These are phyloP conservation scores for Microctonus brassicae DNA, from an alignment of 2,888 invertebrate species.

Conservation along the genomic window DNA sequence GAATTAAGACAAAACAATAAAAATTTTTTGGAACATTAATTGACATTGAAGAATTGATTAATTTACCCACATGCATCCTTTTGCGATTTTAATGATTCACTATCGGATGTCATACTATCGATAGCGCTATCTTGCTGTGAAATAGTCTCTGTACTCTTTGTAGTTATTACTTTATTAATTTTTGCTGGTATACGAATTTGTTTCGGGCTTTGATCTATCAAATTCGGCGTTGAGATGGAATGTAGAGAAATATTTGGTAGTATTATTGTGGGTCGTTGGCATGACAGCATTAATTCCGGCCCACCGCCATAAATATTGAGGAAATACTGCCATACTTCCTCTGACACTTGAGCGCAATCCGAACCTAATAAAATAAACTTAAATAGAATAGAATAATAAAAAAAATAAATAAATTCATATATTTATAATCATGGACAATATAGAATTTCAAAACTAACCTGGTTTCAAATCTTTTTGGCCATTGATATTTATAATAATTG, in stretches of 20 bases:
- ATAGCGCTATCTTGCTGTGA: slow-evolving; percentile 62
- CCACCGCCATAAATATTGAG: slow-evolving; percentile 90
- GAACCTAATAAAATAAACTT: slow-evolving; percentile 64
- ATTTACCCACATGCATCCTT: slow-evolving; percentile 53
- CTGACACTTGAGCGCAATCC: slow-evolving; percentile 84
- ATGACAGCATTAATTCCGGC: slow-evolving; percentile 78
- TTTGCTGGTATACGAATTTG: slow-evolving; percentile 57
- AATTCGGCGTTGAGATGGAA: slow-evolving; percentile 64
- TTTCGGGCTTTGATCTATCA: slow-evolving; percentile 59
- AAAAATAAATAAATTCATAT: slow-evolving; percentile 10
- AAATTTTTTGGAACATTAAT: background rate
- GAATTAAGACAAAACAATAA: background rate
- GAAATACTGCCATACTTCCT: slow-evolving; percentile 90
- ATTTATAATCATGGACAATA: background rate
- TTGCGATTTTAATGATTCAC: slow-evolving; percentile 59
- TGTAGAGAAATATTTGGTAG: slow-evolving; percentile 65
- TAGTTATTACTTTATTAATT: slow-evolving; percentile 55
- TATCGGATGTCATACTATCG: slow-evolving; percentile 59
- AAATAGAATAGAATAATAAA: slow-evolving; percentile 9
- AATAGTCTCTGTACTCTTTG: slow-evolving; percentile 62
- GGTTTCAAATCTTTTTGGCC: slow-evolving; percentile 68
- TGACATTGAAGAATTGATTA: background rate
- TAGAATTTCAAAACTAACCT: slow-evolving; percentile 53
- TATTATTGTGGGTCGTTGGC: slow-evolving; percentile 58
- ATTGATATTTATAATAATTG: slow-evolving; percentile 75